A percentile compares a stretch with the other conserved stretches of the same genome.
phyloP scores from a whole-genome alignment of 1,140 invertebrate genomes.

The Callitettix versicolor region DNA sequence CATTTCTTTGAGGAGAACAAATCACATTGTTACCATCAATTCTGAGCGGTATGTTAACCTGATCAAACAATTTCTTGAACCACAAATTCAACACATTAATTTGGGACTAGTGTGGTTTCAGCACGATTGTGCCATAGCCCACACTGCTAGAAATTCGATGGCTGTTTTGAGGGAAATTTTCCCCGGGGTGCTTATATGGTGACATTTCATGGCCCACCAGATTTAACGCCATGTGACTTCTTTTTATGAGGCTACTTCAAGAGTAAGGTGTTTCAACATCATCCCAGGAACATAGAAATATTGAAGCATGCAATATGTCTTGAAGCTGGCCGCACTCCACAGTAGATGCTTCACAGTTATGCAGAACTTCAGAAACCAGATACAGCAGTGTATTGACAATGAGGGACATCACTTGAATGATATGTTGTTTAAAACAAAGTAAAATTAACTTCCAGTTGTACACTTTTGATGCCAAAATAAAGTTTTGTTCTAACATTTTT shows the following conservation, averaged over 20 bases:
- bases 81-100: not conserved
- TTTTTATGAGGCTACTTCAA: not conserved
- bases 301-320: not conserved
- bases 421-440: not conserved
- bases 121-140: slow-evolving; percentile 1
- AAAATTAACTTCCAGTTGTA: not conserved
- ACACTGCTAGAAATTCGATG: slow-evolving; percentile 12
- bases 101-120: slow-evolving; percentile 4
- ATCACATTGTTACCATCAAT: slow-evolving; percentile 14
- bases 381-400: slow-evolving; percentile 6
- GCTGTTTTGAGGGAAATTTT: slow-evolving; percentile 4
- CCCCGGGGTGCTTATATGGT: not conserved
- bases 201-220: slow-evolving; percentile 4
- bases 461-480: not conserved
- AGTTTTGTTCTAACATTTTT: not conserved
- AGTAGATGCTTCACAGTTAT: not conserved
- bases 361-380: not conserved
- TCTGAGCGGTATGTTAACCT: slow-evolving; percentile 14
- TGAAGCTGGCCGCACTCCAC: not conserved
- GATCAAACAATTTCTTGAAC: slow-evolving; percentile 11
- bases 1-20: slow-evolving; percentile 15
- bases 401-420: slow-evolving; percentile 1
- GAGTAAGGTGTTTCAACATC: not conserved
- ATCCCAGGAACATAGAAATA: not conserved
- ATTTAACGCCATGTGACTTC: not conserved